A percentile compares a stretch with the other conserved stretches of the same genome.
phyloP scores from a whole-genome alignment of 2,113 vertebrate genomes.

The Xenopus laevis region DNA sequence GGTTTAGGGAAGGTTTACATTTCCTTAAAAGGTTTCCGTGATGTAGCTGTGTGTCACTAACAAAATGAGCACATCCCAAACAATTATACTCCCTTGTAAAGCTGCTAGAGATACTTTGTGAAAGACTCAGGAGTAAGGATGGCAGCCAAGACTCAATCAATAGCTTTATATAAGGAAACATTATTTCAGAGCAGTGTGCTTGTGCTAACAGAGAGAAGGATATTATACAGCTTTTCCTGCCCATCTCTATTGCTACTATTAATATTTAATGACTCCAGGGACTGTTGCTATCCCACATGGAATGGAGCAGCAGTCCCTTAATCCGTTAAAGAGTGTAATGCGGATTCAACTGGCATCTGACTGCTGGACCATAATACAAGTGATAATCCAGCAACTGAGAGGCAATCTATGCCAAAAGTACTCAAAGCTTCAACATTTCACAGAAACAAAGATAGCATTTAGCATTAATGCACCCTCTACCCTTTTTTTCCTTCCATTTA shows the following conservation, averaged over 20 bases:
- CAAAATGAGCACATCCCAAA: neutral
- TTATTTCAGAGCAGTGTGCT: conserved; percentile 20
- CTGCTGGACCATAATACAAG: too few species aligned
- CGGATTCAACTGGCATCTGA: too few species aligned
- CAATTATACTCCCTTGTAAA: neutral
- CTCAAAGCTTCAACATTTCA: too few species aligned
- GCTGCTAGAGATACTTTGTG: neutral
- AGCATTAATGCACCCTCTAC: too few species aligned
- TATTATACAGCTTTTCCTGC: conserved; percentile 50
- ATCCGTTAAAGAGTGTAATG: rapidly evolving
- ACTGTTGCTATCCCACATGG: conserved; percentile 44
- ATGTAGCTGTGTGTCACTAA: neutral
- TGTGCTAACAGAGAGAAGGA: conserved; percentile 43
- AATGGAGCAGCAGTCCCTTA: neutral
- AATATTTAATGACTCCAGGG: conserved; percentile 62
- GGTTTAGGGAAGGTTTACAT: too few species aligned
- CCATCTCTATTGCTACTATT: conserved; percentile 58
- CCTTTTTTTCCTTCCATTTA: too few species aligned
- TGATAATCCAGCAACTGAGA: too few species aligned
- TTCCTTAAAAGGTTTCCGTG: neutral
- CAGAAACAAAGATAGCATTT: too few species aligned
- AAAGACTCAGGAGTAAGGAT: neutral
- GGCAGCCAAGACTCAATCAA: neutral
- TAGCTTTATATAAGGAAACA: neutral
- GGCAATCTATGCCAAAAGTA: too few species aligned